Conservation (phyloP, 2,888 invertebrate species). For the Silvanus unidentatus region DNA sequence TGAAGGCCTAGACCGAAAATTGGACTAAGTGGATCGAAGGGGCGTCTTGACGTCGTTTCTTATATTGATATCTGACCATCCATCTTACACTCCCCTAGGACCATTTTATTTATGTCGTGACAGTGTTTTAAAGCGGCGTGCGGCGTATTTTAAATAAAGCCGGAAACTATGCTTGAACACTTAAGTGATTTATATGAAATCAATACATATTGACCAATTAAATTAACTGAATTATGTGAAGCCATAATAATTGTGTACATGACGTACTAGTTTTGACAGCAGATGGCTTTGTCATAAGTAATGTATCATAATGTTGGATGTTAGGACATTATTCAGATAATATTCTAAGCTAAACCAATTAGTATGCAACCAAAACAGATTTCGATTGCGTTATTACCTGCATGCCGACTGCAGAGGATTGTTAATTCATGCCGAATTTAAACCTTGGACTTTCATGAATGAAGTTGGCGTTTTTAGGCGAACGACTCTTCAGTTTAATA, state of each 20-base stretch:
- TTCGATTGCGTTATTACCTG: slow-evolving; percentile 11
- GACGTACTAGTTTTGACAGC: slow-evolving; percentile 21
- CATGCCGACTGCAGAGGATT: too few species aligned
- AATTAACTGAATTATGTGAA: too few species aligned
- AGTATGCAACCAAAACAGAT: slow-evolving; percentile 17
- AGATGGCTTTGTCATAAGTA: slow-evolving; percentile 22
- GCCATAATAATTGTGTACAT: slow-evolving; percentile 13
- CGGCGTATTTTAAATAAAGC: too few species aligned
- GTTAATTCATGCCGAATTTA: too few species aligned
- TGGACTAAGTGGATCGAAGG: slow-evolving; percentile 18
- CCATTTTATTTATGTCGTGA: too few species aligned
- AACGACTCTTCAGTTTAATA: too few species aligned
- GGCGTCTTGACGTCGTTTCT: slow-evolving; percentile 21
- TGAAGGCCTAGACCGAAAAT: slow-evolving; percentile 17
- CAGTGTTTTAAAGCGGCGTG: too few species aligned
- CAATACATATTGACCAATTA: too few species aligned
- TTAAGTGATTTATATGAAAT: too few species aligned
- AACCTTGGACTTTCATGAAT: too few species aligned
- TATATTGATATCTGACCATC: slow-evolving; percentile 26
- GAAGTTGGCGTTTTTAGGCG: too few species aligned
- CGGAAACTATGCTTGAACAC: too few species aligned
- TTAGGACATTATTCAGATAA: slow-evolving; percentile 24
- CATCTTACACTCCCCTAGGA: slow-evolving; percentile 14
- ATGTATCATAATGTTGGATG: slow-evolving; percentile 23
- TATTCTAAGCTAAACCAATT: slow-evolving; percentile 17